Conservation (phyloP, 2,888 invertebrate genomes). For the Catonia carolina region DNA sequence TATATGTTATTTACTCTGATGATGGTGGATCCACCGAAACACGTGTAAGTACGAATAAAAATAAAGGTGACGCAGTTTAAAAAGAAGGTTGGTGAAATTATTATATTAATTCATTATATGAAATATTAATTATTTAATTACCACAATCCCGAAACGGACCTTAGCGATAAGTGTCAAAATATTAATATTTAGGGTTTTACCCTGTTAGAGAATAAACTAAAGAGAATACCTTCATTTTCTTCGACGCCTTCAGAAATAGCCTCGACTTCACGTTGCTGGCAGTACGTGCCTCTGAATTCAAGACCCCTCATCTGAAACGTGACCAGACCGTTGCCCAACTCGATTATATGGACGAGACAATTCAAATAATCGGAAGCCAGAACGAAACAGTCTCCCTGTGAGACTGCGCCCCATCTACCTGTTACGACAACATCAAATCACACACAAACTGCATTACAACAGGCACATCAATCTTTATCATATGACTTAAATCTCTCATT, state of each 20-base stretch:
- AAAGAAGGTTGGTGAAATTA: too few species aligned
- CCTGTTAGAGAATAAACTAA: too few species aligned
- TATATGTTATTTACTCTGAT: too few species aligned
- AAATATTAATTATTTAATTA: too few species aligned
- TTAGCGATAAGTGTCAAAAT: too few species aligned
- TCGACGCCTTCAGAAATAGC: slow-evolving; percentile 97
- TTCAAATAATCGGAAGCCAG: slow-evolving; percentile 97
- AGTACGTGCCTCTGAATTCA: slow-evolving; percentile 97
- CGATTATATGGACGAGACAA: slow-evolving; percentile 95
- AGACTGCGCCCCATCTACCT: slow-evolving; percentile 90
- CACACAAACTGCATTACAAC: not conserved
- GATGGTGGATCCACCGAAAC: too few species aligned
- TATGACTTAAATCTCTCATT: not conserved
- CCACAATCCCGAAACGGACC: too few species aligned
- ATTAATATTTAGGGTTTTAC: too few species aligned
- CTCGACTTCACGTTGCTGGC: slow-evolving; percentile 97
- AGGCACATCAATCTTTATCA: not conserved
- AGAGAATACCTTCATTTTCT: slow-evolving; percentile 71
- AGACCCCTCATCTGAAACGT: slow-evolving; percentile 97
- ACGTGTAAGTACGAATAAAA: too few species aligned
- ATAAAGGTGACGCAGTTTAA: too few species aligned
- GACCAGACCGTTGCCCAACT: slow-evolving; percentile 94
- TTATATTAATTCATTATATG: too few species aligned
- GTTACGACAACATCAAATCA: not conserved
- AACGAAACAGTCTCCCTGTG: slow-evolving; percentile 97